Conservation (phyloP, 2,113 vertebrate genomes). For the Atherinomorus stipes region DNA sequence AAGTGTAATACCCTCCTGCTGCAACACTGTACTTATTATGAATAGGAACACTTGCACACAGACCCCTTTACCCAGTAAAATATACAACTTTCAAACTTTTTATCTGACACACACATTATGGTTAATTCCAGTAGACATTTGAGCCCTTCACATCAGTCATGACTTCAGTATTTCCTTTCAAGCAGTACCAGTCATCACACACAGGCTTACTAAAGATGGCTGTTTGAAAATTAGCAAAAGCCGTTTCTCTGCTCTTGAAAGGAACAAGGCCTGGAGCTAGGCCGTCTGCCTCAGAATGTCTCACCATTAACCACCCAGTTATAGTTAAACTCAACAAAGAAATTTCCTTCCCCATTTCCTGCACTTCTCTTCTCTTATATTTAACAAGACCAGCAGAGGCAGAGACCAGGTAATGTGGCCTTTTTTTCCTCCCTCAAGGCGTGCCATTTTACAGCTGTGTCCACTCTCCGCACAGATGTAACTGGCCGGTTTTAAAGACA, state of each 20-base stretch:
- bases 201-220: neutral
- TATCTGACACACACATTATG: slow-evolving; percentile 39
- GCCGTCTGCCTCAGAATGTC: slow-evolving; percentile 31
- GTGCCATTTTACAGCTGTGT: slow-evolving; percentile 52
- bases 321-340: slow-evolving; percentile 46
- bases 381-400: slow-evolving; percentile 63
- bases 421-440: slow-evolving; percentile 51
- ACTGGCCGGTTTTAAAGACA: slow-evolving; percentile 59
- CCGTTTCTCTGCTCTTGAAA: slow-evolving; percentile 52
- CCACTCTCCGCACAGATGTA: slow-evolving; percentile 65
- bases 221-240: slow-evolving; percentile 51
- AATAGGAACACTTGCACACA: slow-evolving; percentile 6
- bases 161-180: slow-evolving; percentile 47
- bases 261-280: slow-evolving; percentile 33
- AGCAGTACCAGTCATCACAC: slow-evolving; percentile 48
- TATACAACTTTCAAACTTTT: slow-evolving; percentile 24
- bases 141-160: slow-evolving; percentile 39
- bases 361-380: slow-evolving; percentile 40
- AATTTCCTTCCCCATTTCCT: slow-evolving; percentile 22
- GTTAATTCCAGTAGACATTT: slow-evolving; percentile 61
- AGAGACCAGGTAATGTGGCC: slow-evolving; percentile 67
- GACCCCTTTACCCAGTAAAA: slow-evolving; percentile 41
- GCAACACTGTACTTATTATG: slow-evolving; percentile 29
- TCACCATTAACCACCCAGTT: slow-evolving; percentile 30
- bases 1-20: slow-evolving; percentile 54